Base-by-base conservation (phyloP, 2,797 vertebrate species). In the Psittacula derbiana region DNA sequence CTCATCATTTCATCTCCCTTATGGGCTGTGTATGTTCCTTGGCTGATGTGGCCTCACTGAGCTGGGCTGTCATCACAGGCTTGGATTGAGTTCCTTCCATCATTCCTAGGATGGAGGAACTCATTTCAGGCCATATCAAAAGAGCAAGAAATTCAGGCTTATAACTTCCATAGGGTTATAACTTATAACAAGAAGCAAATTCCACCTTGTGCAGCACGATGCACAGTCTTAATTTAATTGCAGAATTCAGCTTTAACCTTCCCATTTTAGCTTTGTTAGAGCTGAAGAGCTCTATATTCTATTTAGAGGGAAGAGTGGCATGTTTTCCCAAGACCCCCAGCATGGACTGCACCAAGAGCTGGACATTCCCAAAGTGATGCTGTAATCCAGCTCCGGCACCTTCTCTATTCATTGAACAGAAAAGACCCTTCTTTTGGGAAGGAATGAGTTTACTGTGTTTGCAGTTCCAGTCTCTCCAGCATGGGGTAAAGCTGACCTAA, bases 171-270 rank as follows among this genome's bases (percentile, higher is more conserved):
- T 11, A 8, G 55, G n/a, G n/a, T 33, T 57, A 24, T 24, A 57
- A 24, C 21, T 15, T 33, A 33, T 33, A 38, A n/a, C 0, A 3
- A 76, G 23, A 38, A 10, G 20, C 16, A 40, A 53, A 49, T 14
- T 11, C 31, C 31, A 6, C 5, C 11, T 1, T 0, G 8, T 1
- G 1, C 25, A n/a, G 47, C 55, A 44, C 30, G n/a, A 43, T 16
- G 36, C 31, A 7, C 41, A 43, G 41, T 5, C 38, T 10, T 7
- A 21, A 17, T 21, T 62, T 44, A 80, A 44, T 3, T 18, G 21
- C 15, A 44, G 47, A 46, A 23, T 33, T 25, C 23, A 55, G 50
- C 44, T 76, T 88, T n/a, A 25, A 11, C 14, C 12, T 78, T 41
- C 47, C 53, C 3, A 0, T 62, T 73, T 88, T 50, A 73, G 73